Conservation (phyloP, 2,888 invertebrate species). For the Cephus nigrinus region DNA sequence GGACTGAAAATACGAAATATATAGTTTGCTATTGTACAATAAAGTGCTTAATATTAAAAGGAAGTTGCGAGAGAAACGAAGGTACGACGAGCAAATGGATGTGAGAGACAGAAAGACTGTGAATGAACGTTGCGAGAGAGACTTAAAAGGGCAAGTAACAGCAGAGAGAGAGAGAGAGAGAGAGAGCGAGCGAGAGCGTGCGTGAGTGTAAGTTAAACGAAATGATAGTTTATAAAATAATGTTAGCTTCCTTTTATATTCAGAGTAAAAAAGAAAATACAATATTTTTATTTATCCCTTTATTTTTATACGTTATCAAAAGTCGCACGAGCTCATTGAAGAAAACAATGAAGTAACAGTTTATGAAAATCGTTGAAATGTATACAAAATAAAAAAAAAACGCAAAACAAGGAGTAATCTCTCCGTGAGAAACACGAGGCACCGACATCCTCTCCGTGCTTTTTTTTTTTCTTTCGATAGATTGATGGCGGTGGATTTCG, state of each 20-base stretch:
- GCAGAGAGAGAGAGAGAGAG: conserved; percentile 22
- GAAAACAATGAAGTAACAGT: conserved; percentile 15
- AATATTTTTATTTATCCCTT: conserved; percentile 61
- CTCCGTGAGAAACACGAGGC: neutral
- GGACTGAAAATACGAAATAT: neutral
- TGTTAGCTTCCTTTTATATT: conserved; percentile 8
- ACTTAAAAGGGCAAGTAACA: neutral
- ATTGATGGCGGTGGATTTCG: neutral
- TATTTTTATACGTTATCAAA: conserved; percentile 56
- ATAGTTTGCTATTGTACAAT: neutral
- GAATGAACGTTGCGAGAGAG: conserved; percentile 13
- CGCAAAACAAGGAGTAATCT: conserved; percentile 5
- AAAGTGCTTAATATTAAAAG: conserved; percentile 1
- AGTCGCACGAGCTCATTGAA: conserved; percentile 24
- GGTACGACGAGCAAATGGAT: neutral
- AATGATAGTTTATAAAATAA: conserved; percentile 1
- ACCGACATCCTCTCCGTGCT: neutral
- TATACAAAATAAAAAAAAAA: conserved; percentile 14
- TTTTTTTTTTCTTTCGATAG: neutral
- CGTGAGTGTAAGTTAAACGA: neutral
- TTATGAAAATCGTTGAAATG: conserved; percentile 24
- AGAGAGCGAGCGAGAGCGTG: conserved; percentile 17
- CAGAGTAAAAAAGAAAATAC: conserved; percentile 43
- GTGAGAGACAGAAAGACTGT: neutral
- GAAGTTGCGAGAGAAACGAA: neutral